These are phyloP conservation scores for Bubalus kerabau DNA, from an alignment of 2,113 vertebrate species.

Conservation along the genomic window DNA sequence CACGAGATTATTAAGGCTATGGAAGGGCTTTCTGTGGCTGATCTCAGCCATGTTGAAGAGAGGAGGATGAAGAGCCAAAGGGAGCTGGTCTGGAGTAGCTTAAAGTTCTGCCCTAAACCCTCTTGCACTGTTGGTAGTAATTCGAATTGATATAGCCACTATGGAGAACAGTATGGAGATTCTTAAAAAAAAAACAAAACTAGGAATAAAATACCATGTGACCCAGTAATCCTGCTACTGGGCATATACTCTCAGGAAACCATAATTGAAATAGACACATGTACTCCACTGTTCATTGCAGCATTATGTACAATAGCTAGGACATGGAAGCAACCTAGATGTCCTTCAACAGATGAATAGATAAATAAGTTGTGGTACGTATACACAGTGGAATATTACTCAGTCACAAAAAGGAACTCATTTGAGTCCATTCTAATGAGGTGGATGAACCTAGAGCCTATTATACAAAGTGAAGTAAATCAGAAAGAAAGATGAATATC, in stretches of 20 bases:
- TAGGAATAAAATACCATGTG: background rate
- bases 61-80: background rate
- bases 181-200: background rate
- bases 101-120: background rate
- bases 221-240: background rate
- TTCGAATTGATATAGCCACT: background rate
- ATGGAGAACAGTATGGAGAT: background rate
- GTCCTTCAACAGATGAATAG: background rate
- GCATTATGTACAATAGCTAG: background rate
- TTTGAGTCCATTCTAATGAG: background rate
- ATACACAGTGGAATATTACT: background rate
- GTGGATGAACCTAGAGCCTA: background rate
- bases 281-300: background rate
- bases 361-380: background rate
- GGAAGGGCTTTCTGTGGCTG: background rate
- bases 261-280: background rate
- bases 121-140: background rate
- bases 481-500: background rate
- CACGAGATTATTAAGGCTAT: background rate
- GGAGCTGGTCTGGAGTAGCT: background rate
- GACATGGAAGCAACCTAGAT: background rate
- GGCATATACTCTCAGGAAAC: background rate
- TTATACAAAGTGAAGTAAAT: background rate
- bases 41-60: background rate
- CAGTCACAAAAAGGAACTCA: background rate